These are phyloP conservation scores for Hemiprocne comata DNA, from an alignment of 2,113 vertebrate species.

Conservation along the genomic window DNA sequence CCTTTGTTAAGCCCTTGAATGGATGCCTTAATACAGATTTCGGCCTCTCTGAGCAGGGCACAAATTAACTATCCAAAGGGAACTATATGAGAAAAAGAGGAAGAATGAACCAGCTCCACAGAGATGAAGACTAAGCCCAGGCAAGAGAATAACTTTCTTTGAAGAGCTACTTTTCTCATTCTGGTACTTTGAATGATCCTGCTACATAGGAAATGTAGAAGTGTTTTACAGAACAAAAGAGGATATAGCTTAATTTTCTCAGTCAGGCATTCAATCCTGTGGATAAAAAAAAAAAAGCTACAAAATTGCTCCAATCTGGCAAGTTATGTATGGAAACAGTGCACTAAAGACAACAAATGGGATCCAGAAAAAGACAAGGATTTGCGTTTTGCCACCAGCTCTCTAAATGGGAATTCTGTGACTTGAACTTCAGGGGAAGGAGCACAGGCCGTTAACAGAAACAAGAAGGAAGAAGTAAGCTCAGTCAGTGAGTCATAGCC, in stretches of 20 bases:
- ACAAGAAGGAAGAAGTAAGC: slow-evolving; percentile 1
- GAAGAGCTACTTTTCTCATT: slow-evolving; percentile 12
- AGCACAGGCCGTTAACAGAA: not conserved
- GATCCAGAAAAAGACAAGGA: not conserved
- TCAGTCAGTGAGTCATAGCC: slow-evolving; percentile 32
- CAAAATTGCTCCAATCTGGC: not conserved
- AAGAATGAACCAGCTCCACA: not conserved
- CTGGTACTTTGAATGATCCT: not conserved
- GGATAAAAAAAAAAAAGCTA: not conserved
- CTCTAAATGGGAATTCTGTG: not conserved
- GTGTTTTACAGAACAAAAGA: slow-evolving; percentile 2
- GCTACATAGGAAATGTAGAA: not conserved
- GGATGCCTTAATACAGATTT: slow-evolving; percentile 30
- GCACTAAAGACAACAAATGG: not conserved
- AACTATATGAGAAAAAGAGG: not conserved
- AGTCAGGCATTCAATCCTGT: not conserved
- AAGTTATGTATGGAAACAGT: not conserved
- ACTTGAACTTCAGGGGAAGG: not conserved
- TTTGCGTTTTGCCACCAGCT: not conserved
- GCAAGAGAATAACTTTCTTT: not conserved
- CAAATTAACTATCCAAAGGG: slow-evolving; percentile 39
- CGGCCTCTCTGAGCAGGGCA: slow-evolving; percentile 39
- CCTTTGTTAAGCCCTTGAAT: slow-evolving; percentile 37
- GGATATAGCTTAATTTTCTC: not conserved
- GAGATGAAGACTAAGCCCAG: not conserved